Conservation (phyloP, 2,888 invertebrate species). For the Mythimna albipuncta region DNA sequence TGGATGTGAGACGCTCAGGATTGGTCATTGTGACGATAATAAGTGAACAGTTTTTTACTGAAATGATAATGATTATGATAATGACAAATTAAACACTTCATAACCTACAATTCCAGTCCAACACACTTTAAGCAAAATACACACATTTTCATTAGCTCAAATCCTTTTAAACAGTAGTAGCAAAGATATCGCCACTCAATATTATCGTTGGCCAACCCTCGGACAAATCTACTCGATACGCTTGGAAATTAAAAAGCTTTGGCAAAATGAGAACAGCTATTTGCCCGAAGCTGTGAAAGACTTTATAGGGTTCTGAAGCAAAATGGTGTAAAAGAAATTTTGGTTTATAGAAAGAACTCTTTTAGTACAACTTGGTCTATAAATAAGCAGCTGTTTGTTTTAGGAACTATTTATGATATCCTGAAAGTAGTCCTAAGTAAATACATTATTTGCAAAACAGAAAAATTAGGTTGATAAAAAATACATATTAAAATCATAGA, state of each 20-base stretch:
- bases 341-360: background rate
- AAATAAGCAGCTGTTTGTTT: background rate
- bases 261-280: slow-evolving; percentile 49
- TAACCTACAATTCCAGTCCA: too few relatives aligned
- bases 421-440: background rate
- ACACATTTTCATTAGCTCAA: slow-evolving; percentile 19
- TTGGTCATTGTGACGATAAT: too few relatives aligned
- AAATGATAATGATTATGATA: too few relatives aligned
- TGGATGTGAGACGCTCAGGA: too few relatives aligned
- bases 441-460: background rate
- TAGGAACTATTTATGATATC: background rate
- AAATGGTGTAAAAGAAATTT: background rate
- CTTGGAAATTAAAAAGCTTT: slow-evolving; percentile 61
- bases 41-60: too few relatives aligned
- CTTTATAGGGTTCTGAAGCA: slow-evolving; percentile 19
- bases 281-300: slow-evolving; percentile 29
- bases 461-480: too few relatives aligned
- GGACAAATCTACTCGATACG: slow-evolving; percentile 50
- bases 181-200: slow-evolving; percentile 41
- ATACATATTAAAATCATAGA: too few relatives aligned
- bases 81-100: too few relatives aligned
- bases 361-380: background rate
- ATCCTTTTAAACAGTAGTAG: slow-evolving; percentile 18
- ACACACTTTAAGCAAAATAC: background rate
- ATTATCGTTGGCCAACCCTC: slow-evolving; percentile 34